phyloP scores from a whole-genome alignment of 2,113 vertebrate species.

The Platysternon megacephalum region DNA sequence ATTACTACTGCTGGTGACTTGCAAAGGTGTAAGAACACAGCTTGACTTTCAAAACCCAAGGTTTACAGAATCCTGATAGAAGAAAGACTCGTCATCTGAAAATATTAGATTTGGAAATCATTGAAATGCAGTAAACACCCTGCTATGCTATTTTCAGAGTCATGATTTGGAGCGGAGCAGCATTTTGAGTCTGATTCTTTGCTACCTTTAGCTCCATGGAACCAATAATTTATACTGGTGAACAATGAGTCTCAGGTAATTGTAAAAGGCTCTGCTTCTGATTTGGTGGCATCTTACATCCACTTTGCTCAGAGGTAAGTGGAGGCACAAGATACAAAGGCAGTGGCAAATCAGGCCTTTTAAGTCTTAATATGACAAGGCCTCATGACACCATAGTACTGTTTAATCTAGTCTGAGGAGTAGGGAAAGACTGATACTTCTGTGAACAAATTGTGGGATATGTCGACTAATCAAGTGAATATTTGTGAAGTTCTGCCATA shows the following conservation, averaged over 20 bases:
- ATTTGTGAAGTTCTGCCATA: not conserved
- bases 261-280: not conserved
- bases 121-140: not conserved
- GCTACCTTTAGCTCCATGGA: not conserved
- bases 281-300: rapidly evolving
- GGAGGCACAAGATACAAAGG: not conserved
- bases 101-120: not conserved
- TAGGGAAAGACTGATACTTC: rapidly evolving
- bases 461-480: not conserved
- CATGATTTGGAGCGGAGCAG: not conserved
- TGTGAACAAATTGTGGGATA: not conserved
- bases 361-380: not conserved
- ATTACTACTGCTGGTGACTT: not conserved
- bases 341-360: not conserved
- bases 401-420: not conserved
- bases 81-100: not conserved
- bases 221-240: not conserved
- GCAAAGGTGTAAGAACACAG: not conserved
- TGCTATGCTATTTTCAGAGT: not conserved
- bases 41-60: not conserved
- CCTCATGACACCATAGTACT: not conserved
- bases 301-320: not conserved
- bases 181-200: not conserved
- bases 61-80: not conserved
- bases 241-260: not conserved